Evolutionary conservation across 2,888 invertebrate genomes (phyloP), one percentile per base, ranked within the genome.

Genomic region (Tinea trinotella): DNA sequence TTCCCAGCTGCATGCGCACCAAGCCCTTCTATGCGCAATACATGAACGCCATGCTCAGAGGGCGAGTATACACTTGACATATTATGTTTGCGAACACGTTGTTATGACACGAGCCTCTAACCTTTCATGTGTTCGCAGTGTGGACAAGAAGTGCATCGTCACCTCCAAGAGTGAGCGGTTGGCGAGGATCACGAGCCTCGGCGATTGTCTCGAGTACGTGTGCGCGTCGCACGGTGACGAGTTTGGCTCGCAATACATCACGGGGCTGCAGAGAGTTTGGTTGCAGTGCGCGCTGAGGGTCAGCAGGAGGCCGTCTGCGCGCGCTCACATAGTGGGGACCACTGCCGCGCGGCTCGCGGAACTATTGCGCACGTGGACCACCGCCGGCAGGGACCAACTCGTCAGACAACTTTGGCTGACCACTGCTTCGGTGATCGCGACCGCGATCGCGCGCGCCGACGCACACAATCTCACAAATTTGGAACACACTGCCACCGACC

Each of bases 201-300:
- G 91, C 15, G 96, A 96, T 68, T 95, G 95, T 67, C 68, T 95
- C 15, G 90, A 89, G 52, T 93, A 89, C 64, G 69, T 89, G 9
- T 74, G 90, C 7, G 34, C 58, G 1, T 30, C 50, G 10, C 35
- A 53, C 55, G 46, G 15, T 3, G n/a, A 1, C 3, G 12, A 36
- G 34, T 54, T 18, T 24, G 24, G 20, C 6, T 3, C 30, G 24
- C 44, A 22, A 40, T n/a, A n/a, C 30, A 3, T 5, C 52, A 30
- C 30, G 7, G 3, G n/a, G 3, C 2, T 2, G 7, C 30, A 30
- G 7, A 30, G n/a, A n/a, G n/a, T n/a, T n/a, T n/a, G n/a, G n/a
- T n/a, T n/a, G n/a, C n/a, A n/a, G n/a, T n/a, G n/a, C n/a, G n/a
- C n/a, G n/a, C n/a, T n/a, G n/a, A n/a, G n/a, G n/a, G n/a, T n/a